Conservation (phyloP, 2,888 invertebrate species). For the Agrypnus murinus region DNA sequence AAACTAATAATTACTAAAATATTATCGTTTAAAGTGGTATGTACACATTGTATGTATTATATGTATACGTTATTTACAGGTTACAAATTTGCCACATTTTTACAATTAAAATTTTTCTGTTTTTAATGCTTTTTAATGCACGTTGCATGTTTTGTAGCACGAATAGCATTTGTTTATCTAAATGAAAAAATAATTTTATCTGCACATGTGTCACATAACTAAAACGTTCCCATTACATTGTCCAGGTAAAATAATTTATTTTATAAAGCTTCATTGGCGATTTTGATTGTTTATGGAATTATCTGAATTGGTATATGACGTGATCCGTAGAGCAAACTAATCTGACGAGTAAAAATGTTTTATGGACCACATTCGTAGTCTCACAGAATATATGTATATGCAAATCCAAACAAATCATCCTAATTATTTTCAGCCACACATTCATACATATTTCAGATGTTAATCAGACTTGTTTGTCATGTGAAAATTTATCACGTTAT, state of each 20-base stretch:
- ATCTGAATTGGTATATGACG: constrained; percentile 8
- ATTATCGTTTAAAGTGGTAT: no score
- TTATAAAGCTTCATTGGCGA: constrained; percentile 20
- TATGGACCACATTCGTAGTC: constrained; percentile 30
- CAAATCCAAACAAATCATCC: constrained; percentile 26
- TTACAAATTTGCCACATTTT: background rate
- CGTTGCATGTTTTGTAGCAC: constrained; percentile 3
- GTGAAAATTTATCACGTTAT: constrained; percentile 28
- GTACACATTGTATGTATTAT: no score
- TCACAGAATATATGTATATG: constrained; percentile 23
- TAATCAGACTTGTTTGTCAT: constrained; percentile 27
- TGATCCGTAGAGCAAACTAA: constrained; percentile 23
- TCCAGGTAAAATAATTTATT: constrained; percentile 34
- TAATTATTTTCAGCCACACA: constrained; percentile 33
- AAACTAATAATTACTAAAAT: no score
- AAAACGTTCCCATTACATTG: constrained; percentile 18
- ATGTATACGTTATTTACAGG: background rate
- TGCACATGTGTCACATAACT: constrained; percentile 29
- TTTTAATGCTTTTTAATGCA: constrained; percentile 21
- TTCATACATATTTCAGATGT: constrained; percentile 18
- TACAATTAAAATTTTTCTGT: background rate
- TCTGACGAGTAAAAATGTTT: constrained; percentile 35
- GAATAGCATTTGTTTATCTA: constrained; percentile 15
- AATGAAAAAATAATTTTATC: constrained; percentile 35
- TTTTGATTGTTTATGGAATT: constrained; percentile 35